Evolutionary conservation across 1,140 invertebrate genomes (phyloP), one percentile per base, ranked within the genome.

Genomic region (Laupala kohalensis): DNA sequence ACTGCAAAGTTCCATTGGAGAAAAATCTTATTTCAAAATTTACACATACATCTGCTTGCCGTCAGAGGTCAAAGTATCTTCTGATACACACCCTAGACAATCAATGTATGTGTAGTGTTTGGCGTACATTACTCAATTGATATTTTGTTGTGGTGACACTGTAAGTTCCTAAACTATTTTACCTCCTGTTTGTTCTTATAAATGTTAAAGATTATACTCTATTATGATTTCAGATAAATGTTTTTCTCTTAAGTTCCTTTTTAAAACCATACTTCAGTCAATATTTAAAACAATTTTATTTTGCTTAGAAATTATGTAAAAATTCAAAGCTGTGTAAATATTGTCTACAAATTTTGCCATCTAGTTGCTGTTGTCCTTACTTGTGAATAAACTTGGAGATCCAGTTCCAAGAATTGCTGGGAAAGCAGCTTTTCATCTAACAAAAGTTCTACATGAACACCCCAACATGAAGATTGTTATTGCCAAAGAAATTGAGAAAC

Each of bases 331-430:
- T n/a, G 62, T 63, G 4, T 13, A 25, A 66, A 27, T n/a, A 27
- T 66, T 66, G 9, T 66, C 9, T 66, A 13, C 9, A 25, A 25
- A 27, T 66, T 64, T 63, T 15, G 2, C 25, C n/a, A 25, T 71
- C 5, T 63, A 94, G 84, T 86, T 90, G 78, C 79, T 98, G 26
- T 79, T 99, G 4, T 84, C 86, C 0, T 86, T 90, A 76, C 80
- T 99, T 26, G 89, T 98, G 0, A 99, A 99, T 78, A 99, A 99
- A 83, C 83, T 99, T 19, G 97, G 97, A 63, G 96, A 99, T 83
- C 95, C 96, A 2, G 85, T 86, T 1, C 86, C 90, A 72, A 92
- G 93, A 80, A 87, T 98, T 0, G 93, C 92, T 0, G 91, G 95
- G 0, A 94, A 94, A 81, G 88, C 91, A 0, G 86, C 94, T 53